A percentile compares a stretch with the other conserved stretches of the same genome.
phyloP scores from a whole-genome alignment of 2,797 vertebrate genomes.

The Trichosurus vulpecula region DNA sequence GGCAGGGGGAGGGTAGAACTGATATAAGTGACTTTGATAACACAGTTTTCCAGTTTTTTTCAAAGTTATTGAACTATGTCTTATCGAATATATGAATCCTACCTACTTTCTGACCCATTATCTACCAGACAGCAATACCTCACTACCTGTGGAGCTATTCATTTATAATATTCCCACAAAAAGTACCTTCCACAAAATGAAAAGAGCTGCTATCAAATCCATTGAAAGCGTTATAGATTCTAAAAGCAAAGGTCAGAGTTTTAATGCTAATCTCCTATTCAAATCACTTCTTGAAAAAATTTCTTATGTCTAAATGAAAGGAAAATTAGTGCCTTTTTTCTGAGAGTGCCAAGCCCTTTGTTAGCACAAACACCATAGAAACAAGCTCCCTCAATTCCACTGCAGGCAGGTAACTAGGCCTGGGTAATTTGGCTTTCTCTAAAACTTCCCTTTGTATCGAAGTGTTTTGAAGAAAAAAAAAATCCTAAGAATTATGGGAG shows the following conservation, averaged over 20 bases:
- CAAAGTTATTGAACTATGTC: neutral
- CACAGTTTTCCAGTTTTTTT: neutral
- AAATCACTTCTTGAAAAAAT: conserved; percentile 45
- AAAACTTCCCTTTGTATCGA: conserved; percentile 36
- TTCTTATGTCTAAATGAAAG: conserved; percentile 41
- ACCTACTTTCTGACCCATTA: conserved; percentile 20
- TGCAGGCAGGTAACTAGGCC: conserved; percentile 8
- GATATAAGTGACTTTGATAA: neutral
- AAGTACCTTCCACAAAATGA: neutral
- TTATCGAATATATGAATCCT: conserved; percentile 8
- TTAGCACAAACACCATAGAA: conserved; percentile 20
- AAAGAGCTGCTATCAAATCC: conserved; percentile 38
- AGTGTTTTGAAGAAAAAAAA: conserved; percentile 33
- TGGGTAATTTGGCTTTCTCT: conserved; percentile 42
- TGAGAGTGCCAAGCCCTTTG: conserved; percentile 29
- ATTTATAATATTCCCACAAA: neutral
- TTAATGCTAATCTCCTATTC: conserved; percentile 44
- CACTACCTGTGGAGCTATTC: neutral
- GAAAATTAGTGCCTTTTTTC: conserved; percentile 56
- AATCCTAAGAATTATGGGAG: neutral
- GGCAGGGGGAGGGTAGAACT: neutral
- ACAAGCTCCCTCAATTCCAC: neutral
- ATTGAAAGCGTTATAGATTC: conserved; percentile 45
- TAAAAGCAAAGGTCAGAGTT: conserved; percentile 42
- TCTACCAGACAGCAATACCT: neutral